Conservation (phyloP, 2,888 invertebrate genomes). For the Apotomis betuletana region DNA sequence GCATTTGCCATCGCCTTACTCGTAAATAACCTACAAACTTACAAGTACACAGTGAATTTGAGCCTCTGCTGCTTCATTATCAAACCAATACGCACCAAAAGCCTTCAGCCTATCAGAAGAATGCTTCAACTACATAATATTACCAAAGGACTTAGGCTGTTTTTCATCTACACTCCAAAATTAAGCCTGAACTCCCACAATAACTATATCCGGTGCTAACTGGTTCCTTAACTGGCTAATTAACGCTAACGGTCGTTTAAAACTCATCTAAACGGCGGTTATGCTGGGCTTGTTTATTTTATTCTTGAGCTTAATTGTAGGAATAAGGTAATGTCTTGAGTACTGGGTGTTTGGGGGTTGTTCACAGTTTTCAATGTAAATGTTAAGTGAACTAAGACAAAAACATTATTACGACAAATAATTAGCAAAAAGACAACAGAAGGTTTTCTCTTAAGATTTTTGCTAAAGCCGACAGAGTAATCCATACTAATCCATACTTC, state of each 20-base stretch:
- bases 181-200: slow-evolving; percentile 27
- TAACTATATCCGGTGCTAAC: slow-evolving; percentile 33
- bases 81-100: slow-evolving; percentile 21
- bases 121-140: neutral
- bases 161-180: slow-evolving; percentile 3
- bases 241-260: slow-evolving; percentile 25
- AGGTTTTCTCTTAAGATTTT: too few species aligned
- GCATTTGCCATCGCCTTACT: too few species aligned
- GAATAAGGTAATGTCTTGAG: slow-evolving; percentile 18
- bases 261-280: slow-evolving; percentile 20
- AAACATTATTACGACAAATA: too few species aligned
- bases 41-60: neutral
- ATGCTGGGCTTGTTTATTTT: slow-evolving; percentile 28
- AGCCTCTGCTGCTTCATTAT: neutral
- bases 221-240: slow-evolving; percentile 28
- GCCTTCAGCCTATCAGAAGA: neutral
- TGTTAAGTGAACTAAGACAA: too few species aligned
- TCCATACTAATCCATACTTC: too few species aligned
- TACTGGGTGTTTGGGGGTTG: neutral
- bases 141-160: neutral
- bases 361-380: too few species aligned
- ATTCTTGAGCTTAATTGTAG: slow-evolving; percentile 27
- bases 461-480: too few species aligned
- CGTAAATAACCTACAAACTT: neutral
- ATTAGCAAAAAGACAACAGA: too few species aligned